phyloP scores from a whole-genome alignment of 2,888 invertebrate genomes.

The Dolichomitus sp. region DNA sequence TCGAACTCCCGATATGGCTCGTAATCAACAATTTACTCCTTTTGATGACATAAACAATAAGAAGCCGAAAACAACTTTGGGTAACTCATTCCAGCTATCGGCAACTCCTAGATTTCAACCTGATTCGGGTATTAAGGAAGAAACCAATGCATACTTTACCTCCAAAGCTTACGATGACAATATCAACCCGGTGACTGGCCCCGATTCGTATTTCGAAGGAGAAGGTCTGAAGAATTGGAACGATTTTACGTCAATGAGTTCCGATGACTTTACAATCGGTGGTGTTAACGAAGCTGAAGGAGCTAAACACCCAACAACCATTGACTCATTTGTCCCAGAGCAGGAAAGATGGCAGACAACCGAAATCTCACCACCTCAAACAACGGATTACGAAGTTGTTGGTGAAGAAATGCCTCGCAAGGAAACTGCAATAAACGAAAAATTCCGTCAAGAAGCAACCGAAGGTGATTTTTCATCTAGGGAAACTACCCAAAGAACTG shows the following conservation, averaged over 20 bases:
- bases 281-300: background rate
- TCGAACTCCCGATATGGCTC: no score
- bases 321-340: background rate
- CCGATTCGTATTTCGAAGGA: slow-evolving; percentile 1
- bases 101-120: background rate
- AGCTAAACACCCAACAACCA: background rate
- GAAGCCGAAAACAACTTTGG: background rate
- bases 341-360: background rate
- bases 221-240: background rate
- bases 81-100: background rate
- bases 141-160: slow-evolving; percentile 61
- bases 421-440: background rate
- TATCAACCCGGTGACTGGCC: background rate
- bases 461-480: background rate
- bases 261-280: slow-evolving; percentile 16
- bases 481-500: background rate
- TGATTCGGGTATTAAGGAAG: slow-evolving; percentile 62
- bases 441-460: background rate
- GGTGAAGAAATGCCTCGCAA: background rate
- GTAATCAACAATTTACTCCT: background rate
- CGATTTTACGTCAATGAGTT: background rate
- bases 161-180: slow-evolving; percentile 55
- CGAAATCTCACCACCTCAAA: background rate
- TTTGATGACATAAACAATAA: background rate
- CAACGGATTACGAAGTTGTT: background rate